These are phyloP conservation scores for Clitarchus hookeri DNA, from an alignment of 2,888 invertebrate genomes.

Conservation along the genomic window DNA sequence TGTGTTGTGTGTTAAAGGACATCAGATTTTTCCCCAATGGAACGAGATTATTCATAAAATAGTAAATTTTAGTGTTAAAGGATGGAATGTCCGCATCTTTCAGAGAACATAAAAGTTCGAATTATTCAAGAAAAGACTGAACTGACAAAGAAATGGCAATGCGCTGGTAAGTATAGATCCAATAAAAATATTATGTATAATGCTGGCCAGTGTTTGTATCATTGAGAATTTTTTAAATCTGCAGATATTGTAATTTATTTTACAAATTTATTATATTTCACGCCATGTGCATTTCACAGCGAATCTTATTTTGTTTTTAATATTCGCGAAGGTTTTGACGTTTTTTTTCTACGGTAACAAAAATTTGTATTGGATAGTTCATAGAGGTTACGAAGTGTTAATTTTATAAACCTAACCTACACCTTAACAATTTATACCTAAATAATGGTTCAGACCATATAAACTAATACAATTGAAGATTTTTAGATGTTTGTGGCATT, in stretches of 20 bases:
- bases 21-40: not conserved
- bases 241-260: not conserved
- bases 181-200: conserved; percentile 20
- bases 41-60: not conserved
- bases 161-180: conserved; percentile 61
- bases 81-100: conserved; percentile 73
- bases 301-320: not conserved
- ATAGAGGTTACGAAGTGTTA: not conserved
- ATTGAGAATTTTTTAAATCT: not conserved
- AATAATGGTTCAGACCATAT: not conserved
- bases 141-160: conserved; percentile 66
- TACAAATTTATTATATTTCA: not conserved
- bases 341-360: not conserved
- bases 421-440: not conserved
- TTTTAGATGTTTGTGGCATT: not conserved
- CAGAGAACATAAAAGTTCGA: conserved; percentile 66
- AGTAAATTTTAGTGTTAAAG: conserved; percentile 35
- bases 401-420: not conserved
- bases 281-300: not conserved
- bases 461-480: too few species aligned
- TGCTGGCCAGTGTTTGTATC: not conserved
- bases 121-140: conserved; percentile 58
- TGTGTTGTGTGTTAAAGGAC: not conserved
- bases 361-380: not conserved
- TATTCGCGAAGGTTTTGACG: not conserved